Evolutionary conservation across 1,140 invertebrate species (phyloP).

Genomic region (Nephotettix cincticeps): DNA sequence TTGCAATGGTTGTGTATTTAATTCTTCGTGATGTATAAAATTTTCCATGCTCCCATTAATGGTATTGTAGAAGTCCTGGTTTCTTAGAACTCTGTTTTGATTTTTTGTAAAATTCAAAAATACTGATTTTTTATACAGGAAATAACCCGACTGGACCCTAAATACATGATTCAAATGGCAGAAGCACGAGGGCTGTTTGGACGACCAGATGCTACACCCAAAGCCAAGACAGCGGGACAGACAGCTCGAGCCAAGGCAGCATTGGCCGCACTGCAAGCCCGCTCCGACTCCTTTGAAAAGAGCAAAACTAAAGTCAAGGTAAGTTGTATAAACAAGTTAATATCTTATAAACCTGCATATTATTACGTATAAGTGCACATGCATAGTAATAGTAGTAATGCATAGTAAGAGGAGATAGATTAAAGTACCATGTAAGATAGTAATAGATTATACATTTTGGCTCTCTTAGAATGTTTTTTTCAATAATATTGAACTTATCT

Average conservation of each 20-base stretch:
- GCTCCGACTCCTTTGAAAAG: constrained; percentile 26
- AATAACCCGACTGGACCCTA: constrained; percentile 70
- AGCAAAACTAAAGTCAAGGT: constrained; percentile 35
- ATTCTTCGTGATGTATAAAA: too few species aligned
- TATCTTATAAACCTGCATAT: too few species aligned
- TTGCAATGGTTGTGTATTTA: too few species aligned
- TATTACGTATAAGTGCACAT: too few species aligned
- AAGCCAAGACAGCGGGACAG: constrained; percentile 24
- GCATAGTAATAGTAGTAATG: too few species aligned
- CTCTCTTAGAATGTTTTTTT: too few species aligned
- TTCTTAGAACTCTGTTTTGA: not conserved
- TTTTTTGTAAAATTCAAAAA: not conserved
- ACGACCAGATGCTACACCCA: constrained; percentile 43
- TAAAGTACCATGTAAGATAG: too few species aligned
- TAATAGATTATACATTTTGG: too few species aligned
- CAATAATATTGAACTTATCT: too few species aligned
- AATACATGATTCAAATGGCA: constrained; percentile 77
- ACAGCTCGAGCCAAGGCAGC: constrained; percentile 40
- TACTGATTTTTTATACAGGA: constrained; percentile 47
- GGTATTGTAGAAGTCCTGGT: not conserved
- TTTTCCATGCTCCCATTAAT: too few species aligned
- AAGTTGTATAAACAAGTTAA: too few species aligned
- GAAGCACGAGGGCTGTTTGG: constrained; percentile 74
- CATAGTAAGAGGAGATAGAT: too few species aligned
- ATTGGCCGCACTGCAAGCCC: constrained; percentile 33